A percentile compares a stretch with the other conserved stretches of the same genome.
phyloP scores from a whole-genome alignment of 2,888 invertebrate species.

The Erebia epiphron region DNA sequence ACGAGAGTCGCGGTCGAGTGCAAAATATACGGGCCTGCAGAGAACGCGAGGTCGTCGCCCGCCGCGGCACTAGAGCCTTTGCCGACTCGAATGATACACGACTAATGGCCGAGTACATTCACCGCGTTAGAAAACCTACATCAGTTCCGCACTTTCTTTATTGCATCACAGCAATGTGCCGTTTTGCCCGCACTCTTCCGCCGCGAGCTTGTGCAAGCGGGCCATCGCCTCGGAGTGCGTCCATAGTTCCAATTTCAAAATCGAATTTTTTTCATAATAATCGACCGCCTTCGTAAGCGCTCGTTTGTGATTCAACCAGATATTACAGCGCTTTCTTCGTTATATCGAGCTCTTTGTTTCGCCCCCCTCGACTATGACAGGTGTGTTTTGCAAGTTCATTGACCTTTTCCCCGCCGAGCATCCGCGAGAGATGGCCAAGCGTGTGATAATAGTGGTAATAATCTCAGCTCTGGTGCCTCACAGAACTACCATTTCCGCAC shows the following conservation, averaged over 20 bases:
- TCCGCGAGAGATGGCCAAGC: slow-evolving; percentile 64
- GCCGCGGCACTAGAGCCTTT: slow-evolving; percentile 47
- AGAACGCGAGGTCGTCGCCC: slow-evolving; percentile 52
- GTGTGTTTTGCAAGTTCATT: slow-evolving; percentile 79
- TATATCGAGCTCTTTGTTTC: slow-evolving; percentile 62
- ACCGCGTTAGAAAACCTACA: slow-evolving; percentile 80
- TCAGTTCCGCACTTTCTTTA: slow-evolving; percentile 82
- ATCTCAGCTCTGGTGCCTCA: slow-evolving; percentile 48
- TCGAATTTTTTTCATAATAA: slow-evolving; percentile 49
- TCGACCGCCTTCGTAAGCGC: slow-evolving; percentile 43
- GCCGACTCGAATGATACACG: slow-evolving; percentile 70
- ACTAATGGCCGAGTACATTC: slow-evolving; percentile 78
- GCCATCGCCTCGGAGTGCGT: slow-evolving; percentile 55
- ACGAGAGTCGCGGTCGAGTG: slow-evolving; percentile 54
- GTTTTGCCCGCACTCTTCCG: slow-evolving; percentile 78
- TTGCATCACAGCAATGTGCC: slow-evolving; percentile 76
- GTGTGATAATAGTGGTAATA: slow-evolving; percentile 68
- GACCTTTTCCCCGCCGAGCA: slow-evolving; percentile 65
- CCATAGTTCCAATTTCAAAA: slow-evolving; percentile 56
- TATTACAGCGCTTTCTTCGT: slow-evolving; percentile 69
- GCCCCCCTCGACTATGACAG: slow-evolving; percentile 67
- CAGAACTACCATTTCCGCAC: slow-evolving; percentile 76
- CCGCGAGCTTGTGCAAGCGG: slow-evolving; percentile 70
- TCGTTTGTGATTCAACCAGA: slow-evolving; percentile 44
- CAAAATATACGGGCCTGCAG: slow-evolving; percentile 65